Percentiles rank a stretch among this genome's conserved stretches.
These are phyloP conservation scores for Calliphora vicina DNA, from an alignment of 1,140 invertebrate species.

Conservation along the genomic window DNA sequence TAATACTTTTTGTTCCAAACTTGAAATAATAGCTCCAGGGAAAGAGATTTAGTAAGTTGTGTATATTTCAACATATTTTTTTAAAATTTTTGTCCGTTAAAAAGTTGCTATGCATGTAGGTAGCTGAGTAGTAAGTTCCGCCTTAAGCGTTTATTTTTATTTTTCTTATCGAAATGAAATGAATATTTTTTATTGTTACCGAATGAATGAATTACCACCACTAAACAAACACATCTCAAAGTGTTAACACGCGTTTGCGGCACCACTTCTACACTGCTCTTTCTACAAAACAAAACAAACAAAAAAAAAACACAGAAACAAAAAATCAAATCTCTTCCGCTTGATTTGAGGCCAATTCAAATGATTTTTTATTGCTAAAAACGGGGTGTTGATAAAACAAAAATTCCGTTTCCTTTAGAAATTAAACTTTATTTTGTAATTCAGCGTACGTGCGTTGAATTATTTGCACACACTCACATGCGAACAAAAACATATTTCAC, in stretches of 20 bases:
- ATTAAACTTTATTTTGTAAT: neutral
- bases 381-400: constrained; percentile 15
- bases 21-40: too few species aligned
- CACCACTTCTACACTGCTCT: neutral
- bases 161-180: neutral
- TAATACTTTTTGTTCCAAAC: too few species aligned
- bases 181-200: neutral
- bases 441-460: neutral
- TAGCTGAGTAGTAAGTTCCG: neutral
- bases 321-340: neutral
- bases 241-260: neutral
- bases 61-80: too few species aligned
- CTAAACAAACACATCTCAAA: neutral
- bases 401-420: neutral
- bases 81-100: too few species aligned
- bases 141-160: neutral
- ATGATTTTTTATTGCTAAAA: neutral
- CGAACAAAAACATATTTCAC: neutral
- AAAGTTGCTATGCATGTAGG: neutral
- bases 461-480: neutral
- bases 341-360: neutral
- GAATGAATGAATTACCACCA: neutral
- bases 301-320: too few species aligned
- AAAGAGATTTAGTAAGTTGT: too few species aligned
- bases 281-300: neutral